These are phyloP conservation scores for Clunio marinus DNA, from an alignment of 2,888 invertebrate genomes.

Conservation along the genomic window DNA sequence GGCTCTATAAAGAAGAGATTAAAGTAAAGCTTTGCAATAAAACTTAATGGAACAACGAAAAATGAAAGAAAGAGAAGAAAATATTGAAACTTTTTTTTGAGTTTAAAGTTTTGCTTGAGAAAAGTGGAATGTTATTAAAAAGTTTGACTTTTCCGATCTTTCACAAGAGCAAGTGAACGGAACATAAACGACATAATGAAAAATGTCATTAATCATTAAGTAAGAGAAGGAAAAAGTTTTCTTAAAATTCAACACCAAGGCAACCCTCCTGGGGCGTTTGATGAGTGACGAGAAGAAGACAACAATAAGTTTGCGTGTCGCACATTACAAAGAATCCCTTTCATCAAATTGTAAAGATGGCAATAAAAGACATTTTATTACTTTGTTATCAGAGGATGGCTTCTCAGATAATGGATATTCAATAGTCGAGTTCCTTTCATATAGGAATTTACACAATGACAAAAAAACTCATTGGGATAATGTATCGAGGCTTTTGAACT, in stretches of 20 bases:
- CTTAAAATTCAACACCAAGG: not conserved
- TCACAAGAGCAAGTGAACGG: not conserved
- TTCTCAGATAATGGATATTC: slow-evolving; percentile 36
- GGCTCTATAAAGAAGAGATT: slow-evolving; percentile 12
- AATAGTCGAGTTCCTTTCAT: slow-evolving; percentile 12
- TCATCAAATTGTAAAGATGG: slow-evolving; percentile 1
- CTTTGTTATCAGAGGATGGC: slow-evolving; percentile 8
- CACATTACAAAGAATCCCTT: not conserved
- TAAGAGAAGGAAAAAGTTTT: not conserved
- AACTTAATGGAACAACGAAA: not conserved
- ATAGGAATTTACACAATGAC: not conserved
- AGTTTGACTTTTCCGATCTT: not conserved
- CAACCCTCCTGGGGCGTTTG: not conserved
- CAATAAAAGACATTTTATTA: slow-evolving; percentile 26
- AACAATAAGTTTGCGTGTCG: not conserved
- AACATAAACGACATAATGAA: not conserved
- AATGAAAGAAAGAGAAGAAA: not conserved
- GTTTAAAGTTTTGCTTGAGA: too few species aligned
- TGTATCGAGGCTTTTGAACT: too few species aligned
- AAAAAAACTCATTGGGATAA: too few species aligned
- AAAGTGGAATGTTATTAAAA: too few species aligned
- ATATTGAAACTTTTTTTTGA: too few species aligned
- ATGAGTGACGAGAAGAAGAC: not conserved
- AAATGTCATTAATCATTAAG: slow-evolving; percentile 3
- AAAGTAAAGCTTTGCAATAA: not conserved